phyloP scores from a whole-genome alignment of 2,797 vertebrate genomes.

The Alosa sapidissima region DNA sequence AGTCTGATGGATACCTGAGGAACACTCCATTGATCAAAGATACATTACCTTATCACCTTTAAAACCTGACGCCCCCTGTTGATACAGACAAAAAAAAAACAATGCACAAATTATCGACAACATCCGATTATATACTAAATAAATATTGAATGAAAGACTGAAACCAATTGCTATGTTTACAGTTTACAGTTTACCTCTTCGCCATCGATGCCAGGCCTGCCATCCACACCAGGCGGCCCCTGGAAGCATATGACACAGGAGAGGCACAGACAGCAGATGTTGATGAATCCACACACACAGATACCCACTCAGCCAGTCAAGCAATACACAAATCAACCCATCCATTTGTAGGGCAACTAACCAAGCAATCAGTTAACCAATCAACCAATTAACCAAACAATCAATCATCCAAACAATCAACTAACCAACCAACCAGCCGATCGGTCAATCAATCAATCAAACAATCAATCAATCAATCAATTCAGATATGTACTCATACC shows the following conservation, averaged over 20 bases:
- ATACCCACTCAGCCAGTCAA: neutral
- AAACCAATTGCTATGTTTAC: constrained; percentile 6
- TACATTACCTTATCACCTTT: constrained; percentile 84
- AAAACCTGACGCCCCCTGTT: constrained; percentile 79
- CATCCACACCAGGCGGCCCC: constrained; percentile 77
- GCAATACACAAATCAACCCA: neutral
- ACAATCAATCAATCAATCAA: neutral
- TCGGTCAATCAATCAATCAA: neutral
- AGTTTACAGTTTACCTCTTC: constrained; percentile 66
- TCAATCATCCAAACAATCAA: neutral
- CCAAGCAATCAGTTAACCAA: neutral
- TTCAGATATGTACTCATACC: constrained; percentile 56
- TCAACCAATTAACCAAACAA: neutral
- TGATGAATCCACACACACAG: neutral
- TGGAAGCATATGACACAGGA: constrained; percentile 54
- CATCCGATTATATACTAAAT: neutral
- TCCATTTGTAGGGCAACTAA: neutral
- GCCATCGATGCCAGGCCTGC: constrained; percentile 77
- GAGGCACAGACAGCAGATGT: neutral
- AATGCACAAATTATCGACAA: neutral
- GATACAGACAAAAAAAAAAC: constrained; percentile 33
- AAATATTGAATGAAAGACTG: neutral
- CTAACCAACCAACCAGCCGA: neutral
- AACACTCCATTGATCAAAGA: neutral
- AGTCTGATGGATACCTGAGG: neutral